Base-by-base conservation (phyloP, 2,797 vertebrate genomes). In the Sparidentex hasta region DNA sequence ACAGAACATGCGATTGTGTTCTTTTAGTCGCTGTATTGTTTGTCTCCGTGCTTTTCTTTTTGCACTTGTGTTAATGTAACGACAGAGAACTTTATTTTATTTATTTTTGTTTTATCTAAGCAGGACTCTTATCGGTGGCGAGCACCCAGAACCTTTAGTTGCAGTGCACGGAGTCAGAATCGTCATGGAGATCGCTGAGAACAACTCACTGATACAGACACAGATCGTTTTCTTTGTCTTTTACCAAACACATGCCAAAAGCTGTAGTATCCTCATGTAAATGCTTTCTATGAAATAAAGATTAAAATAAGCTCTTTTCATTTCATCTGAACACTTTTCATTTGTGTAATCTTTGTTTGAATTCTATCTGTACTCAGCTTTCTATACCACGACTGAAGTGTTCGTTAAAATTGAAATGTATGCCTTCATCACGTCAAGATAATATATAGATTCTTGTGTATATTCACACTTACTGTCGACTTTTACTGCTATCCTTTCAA, bases 361-460 rank as follows among this genome's bases (percentile, higher is more conserved):
- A 84, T 83, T 84, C 68, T 61, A 44, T 86, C 48, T 84, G 69
- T 77, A 65, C 72, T 80, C 51, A 83, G 29, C 75, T 90, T 91
- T 90, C 54, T 86, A 52, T 90, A 80, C 54, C 62, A 81, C 23
- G 2, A 80, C 64, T 76, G 71, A 62, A 90, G 82, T 91, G 74
- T 90, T 82, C 84, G 61, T 85, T 77, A 67, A 59, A 76, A 74
- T 57, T 67, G 65, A 64, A 38, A 83, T 65, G 55, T 88, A 81
- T 76, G 14, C 52, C 18, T 87, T 86, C 74, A 79, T 87, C 75
- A 57, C 78, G 75, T 82, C 65, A 57, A 85, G 23, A 86, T 76
- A 46, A 83, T 74, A 84, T 85, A 76, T 65, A 64, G 61, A 66
- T 78, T 74, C 29, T 46, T 79, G 33, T 81, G 48, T 78, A 67